Evolutionary conservation across 1,140 invertebrate species (phyloP).

Genomic region (Trichoplusia ni): DNA sequence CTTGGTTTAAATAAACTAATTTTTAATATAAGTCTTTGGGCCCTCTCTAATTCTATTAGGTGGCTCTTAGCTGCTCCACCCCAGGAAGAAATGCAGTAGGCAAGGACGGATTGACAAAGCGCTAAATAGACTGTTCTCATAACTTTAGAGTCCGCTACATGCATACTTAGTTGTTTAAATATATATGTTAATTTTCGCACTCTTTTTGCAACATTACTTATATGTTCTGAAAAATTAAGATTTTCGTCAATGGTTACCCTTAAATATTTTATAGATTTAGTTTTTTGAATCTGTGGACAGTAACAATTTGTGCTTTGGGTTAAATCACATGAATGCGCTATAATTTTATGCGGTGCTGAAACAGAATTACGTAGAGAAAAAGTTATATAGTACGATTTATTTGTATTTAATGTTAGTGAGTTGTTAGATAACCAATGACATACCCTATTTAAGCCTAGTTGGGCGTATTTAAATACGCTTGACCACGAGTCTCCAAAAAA

Average conservation of each 20-base stretch:
- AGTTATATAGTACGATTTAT: background rate
- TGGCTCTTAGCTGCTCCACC: background rate
- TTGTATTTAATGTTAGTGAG: background rate
- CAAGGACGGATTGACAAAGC: constrained; percentile 1
- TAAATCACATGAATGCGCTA: background rate
- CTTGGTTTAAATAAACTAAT: background rate
- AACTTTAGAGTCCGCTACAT: background rate
- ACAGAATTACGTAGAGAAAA: background rate
- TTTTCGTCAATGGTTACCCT: constrained; percentile 7
- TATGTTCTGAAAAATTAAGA: background rate
- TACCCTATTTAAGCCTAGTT: background rate
- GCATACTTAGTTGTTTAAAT: background rate
- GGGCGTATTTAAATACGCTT: background rate
- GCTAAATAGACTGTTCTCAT: constrained; percentile 5
- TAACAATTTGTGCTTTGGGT: background rate
- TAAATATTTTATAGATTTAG: constrained; percentile 10
- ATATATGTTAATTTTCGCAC: constrained; percentile 3
- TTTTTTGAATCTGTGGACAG: background rate
- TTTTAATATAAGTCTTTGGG: constrained; percentile 19
- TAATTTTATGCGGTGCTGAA: background rate
- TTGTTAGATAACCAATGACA: background rate
- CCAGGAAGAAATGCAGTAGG: constrained; percentile 11
- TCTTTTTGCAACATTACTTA: background rate
- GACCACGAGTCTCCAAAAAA: background rate
- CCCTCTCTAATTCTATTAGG: background rate